phyloP scores from a whole-genome alignment of 2,113 vertebrate species.

The Ptilonorhynchus violaceus region DNA sequence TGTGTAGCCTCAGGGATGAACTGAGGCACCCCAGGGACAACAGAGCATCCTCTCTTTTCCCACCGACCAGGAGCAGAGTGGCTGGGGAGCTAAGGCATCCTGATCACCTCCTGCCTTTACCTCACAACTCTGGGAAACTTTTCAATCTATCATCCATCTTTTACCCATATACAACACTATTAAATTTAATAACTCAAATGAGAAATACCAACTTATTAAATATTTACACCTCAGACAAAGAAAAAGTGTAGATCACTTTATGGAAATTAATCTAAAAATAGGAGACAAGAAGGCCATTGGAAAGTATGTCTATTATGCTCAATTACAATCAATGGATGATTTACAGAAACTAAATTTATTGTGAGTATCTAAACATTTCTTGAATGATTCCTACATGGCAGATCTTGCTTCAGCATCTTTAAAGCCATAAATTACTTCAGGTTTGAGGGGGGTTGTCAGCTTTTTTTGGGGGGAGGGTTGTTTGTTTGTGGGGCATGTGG shows the following conservation, averaged over 20 bases:
- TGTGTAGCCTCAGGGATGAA: background rate
- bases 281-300: background rate
- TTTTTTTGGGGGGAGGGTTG: too few relatives aligned
- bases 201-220: background rate
- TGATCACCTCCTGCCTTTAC: background rate
- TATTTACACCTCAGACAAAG: background rate
- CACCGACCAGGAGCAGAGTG: rapidly evolving
- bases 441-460: background rate
- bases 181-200: background rate
- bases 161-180: background rate
- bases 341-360: background rate
- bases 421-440: background rate
- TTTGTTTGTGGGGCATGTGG: background rate
- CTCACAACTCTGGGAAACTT: background rate
- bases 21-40: background rate
- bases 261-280: constrained; percentile 16
- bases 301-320: background rate
- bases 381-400: background rate
- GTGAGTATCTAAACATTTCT: background rate
- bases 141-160: background rate
- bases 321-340: constrained; percentile 2
- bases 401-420: background rate
- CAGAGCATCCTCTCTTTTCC: background rate
- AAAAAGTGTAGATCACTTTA: background rate
- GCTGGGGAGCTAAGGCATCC: background rate